Percentiles rank a stretch among this genome's conserved stretches.
Evolutionary conservation across 2,113 vertebrate genomes (phyloP).

Genomic region (Cacatua alba): DNA sequence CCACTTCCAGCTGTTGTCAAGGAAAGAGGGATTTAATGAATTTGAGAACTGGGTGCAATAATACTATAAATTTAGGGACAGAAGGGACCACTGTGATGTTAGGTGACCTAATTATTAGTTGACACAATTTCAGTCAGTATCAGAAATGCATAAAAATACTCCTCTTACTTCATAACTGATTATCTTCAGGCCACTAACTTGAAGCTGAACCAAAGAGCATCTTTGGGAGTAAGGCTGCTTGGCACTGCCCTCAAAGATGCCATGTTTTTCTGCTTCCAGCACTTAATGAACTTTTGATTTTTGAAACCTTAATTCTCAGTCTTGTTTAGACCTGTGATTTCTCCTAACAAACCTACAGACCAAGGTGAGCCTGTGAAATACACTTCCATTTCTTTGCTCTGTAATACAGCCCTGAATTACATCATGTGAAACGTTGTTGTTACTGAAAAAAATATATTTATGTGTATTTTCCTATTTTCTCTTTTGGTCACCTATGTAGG

Average conservation of each 20-base stretch:
- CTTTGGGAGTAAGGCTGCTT: neutral
- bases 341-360: neutral
- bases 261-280: neutral
- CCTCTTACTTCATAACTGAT: neutral
- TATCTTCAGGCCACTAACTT: neutral
- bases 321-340: neutral
- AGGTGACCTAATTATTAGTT: neutral
- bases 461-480: neutral
- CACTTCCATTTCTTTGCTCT: neutral
- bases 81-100: neutral
- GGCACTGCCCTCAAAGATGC: neutral
- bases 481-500: neutral
- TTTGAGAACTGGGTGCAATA: neutral
- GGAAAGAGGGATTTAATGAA: neutral
- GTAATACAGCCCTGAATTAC: neutral
- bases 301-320: neutral
- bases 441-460: neutral
- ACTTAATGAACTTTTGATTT: neutral
- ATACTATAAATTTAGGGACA: neutral
- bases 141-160: neutral
- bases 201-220: neutral
- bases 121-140: neutral
- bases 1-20: neutral
- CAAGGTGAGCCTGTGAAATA: neutral
- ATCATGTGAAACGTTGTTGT: neutral